Conservation (phyloP, 35 echinoderm and acorn worm species). For the Patiria miniata region DNA sequence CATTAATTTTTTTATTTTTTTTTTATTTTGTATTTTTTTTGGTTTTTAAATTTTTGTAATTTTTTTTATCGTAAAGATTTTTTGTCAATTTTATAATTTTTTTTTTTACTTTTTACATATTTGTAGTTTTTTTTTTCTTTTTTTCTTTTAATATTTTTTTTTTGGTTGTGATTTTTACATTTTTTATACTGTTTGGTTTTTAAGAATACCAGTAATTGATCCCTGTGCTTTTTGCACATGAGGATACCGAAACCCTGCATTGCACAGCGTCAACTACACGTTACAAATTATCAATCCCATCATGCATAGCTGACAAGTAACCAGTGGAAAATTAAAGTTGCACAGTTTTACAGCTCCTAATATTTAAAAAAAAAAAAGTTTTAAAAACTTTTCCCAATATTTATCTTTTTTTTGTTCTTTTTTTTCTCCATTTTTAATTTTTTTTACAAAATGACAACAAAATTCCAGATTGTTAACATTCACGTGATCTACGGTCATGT, state of each 20-base stretch:
- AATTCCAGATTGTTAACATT: conserved; percentile 22
- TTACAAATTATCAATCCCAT: conserved; percentile 32
- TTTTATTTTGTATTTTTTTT: not conserved
- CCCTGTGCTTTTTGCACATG: not conserved
- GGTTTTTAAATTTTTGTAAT: not conserved
- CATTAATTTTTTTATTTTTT: not conserved
- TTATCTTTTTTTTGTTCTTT: not conserved
- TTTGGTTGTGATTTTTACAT: not conserved
- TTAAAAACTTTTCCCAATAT: not conserved
- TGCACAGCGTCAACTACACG: conserved; percentile 27
- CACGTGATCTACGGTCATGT: conserved; percentile 9
- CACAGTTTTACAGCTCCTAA: not conserved
- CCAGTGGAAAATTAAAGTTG: conserved; percentile 31
- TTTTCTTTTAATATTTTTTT: not conserved
- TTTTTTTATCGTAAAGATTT: not conserved
- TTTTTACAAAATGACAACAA: conserved; percentile 23
- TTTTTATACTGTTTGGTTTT: conserved; percentile 26
- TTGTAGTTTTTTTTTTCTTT: not conserved
- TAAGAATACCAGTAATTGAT: conserved; percentile 24
- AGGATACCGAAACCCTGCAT: not conserved
- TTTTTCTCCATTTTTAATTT: not conserved
- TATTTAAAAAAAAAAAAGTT: conserved; percentile 17
- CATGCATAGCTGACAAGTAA: conserved; percentile 33
- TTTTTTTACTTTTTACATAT: not conserved
- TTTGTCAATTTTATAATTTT: not conserved